Evolutionary conservation across 2,113 vertebrate genomes (phyloP).

Genomic region (Hoplias malabaricus): DNA sequence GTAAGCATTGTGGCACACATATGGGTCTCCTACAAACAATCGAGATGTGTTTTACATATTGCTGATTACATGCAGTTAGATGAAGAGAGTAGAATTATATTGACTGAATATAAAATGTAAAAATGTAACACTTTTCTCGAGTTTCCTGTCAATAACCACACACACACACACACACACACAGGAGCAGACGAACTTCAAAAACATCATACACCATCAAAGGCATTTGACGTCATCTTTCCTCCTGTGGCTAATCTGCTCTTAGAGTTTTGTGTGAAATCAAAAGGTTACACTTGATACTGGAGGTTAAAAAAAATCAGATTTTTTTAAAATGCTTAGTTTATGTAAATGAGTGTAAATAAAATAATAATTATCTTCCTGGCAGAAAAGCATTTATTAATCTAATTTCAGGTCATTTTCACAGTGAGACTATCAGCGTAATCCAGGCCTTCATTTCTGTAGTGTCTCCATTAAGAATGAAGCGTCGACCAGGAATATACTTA

Average conservation of each 20-base stretch:
- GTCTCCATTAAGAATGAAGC: not conserved
- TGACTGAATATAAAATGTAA: not conserved
- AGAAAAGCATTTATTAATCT: too few species aligned
- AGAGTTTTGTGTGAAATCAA: not conserved
- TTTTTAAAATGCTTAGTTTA: not conserved
- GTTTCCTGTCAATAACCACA: conserved; percentile 1
- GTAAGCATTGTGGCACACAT: too few species aligned
- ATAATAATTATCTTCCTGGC: too few species aligned
- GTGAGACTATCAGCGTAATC: too few species aligned
- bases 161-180: conserved; percentile 1
- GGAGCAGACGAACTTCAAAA: not conserved
- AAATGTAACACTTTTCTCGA: not conserved
- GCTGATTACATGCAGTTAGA: conserved; percentile 1
- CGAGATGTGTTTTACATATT: too few species aligned
- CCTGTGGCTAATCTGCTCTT: not conserved
- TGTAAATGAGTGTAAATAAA: too few species aligned
- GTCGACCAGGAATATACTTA: too few species aligned
- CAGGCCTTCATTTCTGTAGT: not conserved
- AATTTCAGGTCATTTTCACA: too few species aligned
- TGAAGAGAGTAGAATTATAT: not conserved
- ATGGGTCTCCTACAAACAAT: too few species aligned
- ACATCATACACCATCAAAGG: not conserved
- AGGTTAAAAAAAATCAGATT: not conserved
- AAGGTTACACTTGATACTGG: not conserved
- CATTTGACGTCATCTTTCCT: not conserved